Base-by-base conservation (phyloP, 2,888 invertebrate species). In the Catocala fraxini region DNA sequence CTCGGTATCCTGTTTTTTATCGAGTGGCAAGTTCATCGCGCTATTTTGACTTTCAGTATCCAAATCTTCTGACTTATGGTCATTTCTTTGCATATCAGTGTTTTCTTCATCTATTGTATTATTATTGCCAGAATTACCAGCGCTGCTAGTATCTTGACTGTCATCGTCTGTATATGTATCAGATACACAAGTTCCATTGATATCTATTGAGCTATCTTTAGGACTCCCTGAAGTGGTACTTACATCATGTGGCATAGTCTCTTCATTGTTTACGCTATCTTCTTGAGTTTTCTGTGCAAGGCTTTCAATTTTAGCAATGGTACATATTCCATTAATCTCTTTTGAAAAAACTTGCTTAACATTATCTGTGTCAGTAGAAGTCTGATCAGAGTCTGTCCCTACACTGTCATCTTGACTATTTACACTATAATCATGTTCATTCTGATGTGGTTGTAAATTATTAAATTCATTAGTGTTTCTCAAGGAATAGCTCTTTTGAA, bases 391-490 rank as follows among this genome's bases (percentile, higher is more conserved):
- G 58, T 67, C 73, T 11, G 49, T 47, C 9, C 12, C 35, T 10
- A 58, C 34, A 34, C 46, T 46, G 34, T 48, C 47, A n/a, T 65
- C 9, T 45, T 51, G 52, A 60, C 58, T 55, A 61, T 12, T 51
- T 53, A 56, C 82, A 70, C 79, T 86, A 62, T 86, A 86, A 70
- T 87, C 83, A 72, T 88, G 86, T 65, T 88, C 88, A 69, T 85
- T 84, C 65, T 85, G 71, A 75, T 82, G 74, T 39, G 35, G 9
- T 39, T 46, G 75, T 66, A 48, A 56, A 65, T 77, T 81, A 35
- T 83, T 82, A 82, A 87, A 84, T 85, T 88, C 89, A 68, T 76
- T 66, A 57, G 81, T 80, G 65, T 81, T 84, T 79, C 86, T 87
- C 65, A 87, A 77, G 57, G 78, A 83, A 71, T 86, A 85, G 58